phyloP scores from a whole-genome alignment of 2,113 vertebrate genomes.

The Peromyscus leucopus region DNA sequence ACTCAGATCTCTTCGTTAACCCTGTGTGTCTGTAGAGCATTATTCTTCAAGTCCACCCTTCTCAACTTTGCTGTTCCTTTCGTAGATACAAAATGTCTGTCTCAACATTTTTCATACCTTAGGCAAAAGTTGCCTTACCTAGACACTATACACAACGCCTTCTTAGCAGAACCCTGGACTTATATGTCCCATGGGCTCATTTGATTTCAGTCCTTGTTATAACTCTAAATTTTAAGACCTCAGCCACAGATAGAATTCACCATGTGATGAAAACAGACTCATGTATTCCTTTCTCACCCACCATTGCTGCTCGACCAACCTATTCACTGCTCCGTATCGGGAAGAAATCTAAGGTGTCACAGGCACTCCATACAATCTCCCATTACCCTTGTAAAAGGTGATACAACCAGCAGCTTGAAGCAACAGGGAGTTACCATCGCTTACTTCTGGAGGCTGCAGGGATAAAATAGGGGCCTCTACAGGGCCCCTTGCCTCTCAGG shows the following conservation, averaged over 20 bases:
- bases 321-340: fast-evolving
- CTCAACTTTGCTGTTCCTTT: background rate
- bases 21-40: background rate
- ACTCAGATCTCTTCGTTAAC: background rate
- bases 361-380: fast-evolving
- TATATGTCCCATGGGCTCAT: background rate
- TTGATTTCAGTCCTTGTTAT: background rate
- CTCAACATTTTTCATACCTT: background rate
- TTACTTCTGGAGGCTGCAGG: background rate
- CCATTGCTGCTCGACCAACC: background rate
- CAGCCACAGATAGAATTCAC: background rate
- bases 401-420: too few relatives aligned
- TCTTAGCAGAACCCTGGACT: background rate
- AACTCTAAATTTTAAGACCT: background rate
- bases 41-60: background rate
- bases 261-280: fast-evolving
- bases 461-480: background rate
- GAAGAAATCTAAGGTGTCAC: too few relatives aligned
- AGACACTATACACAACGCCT: background rate
- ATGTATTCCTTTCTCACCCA: background rate
- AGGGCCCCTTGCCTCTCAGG: fast-evolving
- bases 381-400: fast-evolving
- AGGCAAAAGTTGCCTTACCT: background rate
- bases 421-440: fast-evolving
- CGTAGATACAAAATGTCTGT: fast-evolving